phyloP scores from a whole-genome alignment of 2,797 vertebrate species.

The Coccyzus lansbergi region DNA sequence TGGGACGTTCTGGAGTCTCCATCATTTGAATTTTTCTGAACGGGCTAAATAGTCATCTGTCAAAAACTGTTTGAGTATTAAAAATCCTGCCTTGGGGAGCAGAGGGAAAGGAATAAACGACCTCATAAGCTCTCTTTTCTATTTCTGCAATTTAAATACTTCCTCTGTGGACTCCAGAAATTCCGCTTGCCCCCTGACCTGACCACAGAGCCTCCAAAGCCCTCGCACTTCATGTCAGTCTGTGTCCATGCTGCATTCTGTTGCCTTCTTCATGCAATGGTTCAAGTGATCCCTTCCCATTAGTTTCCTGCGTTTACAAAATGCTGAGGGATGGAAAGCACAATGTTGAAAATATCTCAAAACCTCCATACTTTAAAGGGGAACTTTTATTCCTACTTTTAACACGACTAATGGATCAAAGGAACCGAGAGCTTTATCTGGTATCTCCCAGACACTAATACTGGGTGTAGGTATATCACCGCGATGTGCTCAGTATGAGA shows the following conservation, averaged over 20 bases:
- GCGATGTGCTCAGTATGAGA: constrained; percentile 21
- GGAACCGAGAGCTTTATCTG: constrained; percentile 21
- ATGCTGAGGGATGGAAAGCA: not conserved
- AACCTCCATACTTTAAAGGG: not conserved
- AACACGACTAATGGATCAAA: constrained; percentile 20
- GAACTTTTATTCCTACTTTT: constrained; percentile 10
- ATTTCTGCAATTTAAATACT: not conserved
- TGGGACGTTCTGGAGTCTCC: not conserved
- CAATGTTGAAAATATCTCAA: not conserved
- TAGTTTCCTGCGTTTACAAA: not conserved
- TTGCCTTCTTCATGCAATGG: not conserved
- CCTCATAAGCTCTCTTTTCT: not conserved
- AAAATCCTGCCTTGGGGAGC: not conserved
- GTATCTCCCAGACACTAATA: constrained; percentile 37
- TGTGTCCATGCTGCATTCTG: not conserved
- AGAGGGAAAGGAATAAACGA: not conserved
- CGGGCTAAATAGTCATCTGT: not conserved
- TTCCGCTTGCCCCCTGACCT: not conserved
- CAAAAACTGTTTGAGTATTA: not conserved
- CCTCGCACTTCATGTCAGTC: not conserved
- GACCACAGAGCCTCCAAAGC: not conserved
- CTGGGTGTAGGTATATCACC: not conserved
- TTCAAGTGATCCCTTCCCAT: not conserved
- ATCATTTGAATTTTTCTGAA: constrained; percentile 10
- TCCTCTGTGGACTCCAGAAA: not conserved